Evolutionary conservation across 2,113 vertebrate genomes (phyloP).

Genomic region (Malurus elegans): DNA sequence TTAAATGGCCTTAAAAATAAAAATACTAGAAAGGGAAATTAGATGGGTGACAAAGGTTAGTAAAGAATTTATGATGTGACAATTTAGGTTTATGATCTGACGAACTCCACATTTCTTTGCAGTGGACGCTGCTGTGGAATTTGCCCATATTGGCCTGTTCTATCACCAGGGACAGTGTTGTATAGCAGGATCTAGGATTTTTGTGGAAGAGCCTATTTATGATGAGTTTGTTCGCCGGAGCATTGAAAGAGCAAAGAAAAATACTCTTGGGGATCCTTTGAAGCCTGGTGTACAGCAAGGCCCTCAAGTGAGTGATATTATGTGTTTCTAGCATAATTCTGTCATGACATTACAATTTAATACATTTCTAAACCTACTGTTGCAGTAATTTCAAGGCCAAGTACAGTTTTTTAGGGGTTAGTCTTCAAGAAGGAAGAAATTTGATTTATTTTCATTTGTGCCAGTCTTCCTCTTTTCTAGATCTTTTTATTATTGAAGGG

Average conservation of each 20-base stretch:
- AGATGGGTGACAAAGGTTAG: not conserved
- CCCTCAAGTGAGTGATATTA: slow-evolving; percentile 76
- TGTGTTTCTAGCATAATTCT: not conserved
- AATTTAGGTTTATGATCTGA: not conserved
- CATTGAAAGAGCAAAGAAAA: slow-evolving; percentile 78
- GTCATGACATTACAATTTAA: not conserved
- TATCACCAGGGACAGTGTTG: slow-evolving; percentile 90
- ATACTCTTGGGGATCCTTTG: slow-evolving; percentile 82
- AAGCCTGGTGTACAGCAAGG: slow-evolving; percentile 79
- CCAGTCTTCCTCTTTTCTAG: not conserved
- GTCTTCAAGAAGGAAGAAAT: not conserved
- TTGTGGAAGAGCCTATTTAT: slow-evolving; percentile 87
- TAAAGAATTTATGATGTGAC: not conserved
- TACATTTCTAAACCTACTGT: not conserved
- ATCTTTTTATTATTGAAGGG: not conserved
- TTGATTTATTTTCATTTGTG: not conserved
- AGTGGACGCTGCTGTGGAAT: slow-evolving; percentile 84
- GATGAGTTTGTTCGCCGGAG: slow-evolving; percentile 83
- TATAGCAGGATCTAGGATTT: slow-evolving; percentile 85
- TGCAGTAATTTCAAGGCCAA: not conserved
- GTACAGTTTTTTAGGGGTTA: not conserved
- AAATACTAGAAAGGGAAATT: not conserved
- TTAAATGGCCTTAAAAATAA: not conserved
- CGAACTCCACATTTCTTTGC: not conserved
- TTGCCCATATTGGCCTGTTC: slow-evolving; percentile 83